Evolutionary conservation across 2,888 invertebrate genomes (phyloP).

Genomic region (Hypomecis punctinalis): DNA sequence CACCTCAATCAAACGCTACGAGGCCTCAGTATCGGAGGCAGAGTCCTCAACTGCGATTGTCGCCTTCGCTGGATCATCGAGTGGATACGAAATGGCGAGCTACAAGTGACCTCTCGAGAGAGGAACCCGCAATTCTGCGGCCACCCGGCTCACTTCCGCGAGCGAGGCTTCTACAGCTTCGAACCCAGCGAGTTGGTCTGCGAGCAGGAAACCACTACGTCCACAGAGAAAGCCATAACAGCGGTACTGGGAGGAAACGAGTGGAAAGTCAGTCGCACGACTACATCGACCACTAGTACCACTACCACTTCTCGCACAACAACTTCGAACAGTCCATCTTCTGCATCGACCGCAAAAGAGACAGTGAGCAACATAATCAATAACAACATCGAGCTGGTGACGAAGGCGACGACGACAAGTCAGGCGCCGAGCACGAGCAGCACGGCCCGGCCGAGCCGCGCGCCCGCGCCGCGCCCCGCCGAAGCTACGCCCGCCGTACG

Average conservation of each 20-base stretch:
- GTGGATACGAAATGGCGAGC: conserved; percentile 94
- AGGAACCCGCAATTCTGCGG: conserved; percentile 97
- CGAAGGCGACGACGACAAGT: conserved; percentile 48
- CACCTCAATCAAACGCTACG: conserved; percentile 93
- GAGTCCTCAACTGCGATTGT: conserved; percentile 95
- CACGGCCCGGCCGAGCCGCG: conserved; percentile 64
- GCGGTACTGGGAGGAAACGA: conserved; percentile 51
- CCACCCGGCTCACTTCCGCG: conserved; percentile 91
- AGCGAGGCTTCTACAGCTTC: conserved; percentile 94
- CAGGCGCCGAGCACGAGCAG: conserved; percentile 61
- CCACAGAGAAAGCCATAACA: conserved; percentile 57
- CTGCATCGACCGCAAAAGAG: conserved; percentile 48
- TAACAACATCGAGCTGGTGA: conserved; percentile 55
- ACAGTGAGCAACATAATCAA: conserved; percentile 51
- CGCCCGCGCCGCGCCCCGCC: conserved; percentile 70
- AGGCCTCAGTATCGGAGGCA: conserved; percentile 94
- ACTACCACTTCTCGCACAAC: conserved; percentile 48
- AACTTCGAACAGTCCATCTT: conserved; percentile 29
- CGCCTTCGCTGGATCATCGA: conserved; percentile 94
- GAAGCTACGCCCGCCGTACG: conserved; percentile 38
- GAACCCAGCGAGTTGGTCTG: conserved; percentile 90
- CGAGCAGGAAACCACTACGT: conserved; percentile 70
- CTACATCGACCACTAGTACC: conserved; percentile 55
- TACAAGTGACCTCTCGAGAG: conserved; percentile 96
- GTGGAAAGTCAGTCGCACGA: conserved; percentile 59